These are phyloP conservation scores for Orchesella cincta DNA, from an alignment of 1,140 invertebrate species.

Conservation along the genomic window DNA sequence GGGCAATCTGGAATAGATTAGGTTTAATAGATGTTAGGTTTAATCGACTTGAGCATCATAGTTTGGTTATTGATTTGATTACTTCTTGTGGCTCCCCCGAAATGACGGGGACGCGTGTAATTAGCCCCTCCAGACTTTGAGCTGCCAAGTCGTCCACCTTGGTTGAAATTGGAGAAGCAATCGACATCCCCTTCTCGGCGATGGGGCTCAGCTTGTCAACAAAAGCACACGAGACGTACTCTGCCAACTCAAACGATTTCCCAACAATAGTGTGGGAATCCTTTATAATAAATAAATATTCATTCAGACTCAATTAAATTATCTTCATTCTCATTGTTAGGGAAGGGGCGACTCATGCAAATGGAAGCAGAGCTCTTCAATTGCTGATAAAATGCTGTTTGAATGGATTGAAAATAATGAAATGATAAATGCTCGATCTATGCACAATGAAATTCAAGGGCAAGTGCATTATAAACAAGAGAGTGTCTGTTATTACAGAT, in stretches of 20 bases:
- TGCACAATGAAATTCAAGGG: too few species aligned
- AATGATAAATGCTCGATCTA: too few species aligned
- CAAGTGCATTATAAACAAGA: too few species aligned
- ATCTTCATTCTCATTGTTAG: too few species aligned
- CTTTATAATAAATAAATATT: neutral
- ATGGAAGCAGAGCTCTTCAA: too few species aligned
- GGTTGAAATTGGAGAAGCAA: slow-evolving; percentile 15
- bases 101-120: slow-evolving; percentile 41
- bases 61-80: too few species aligned
- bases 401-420: too few species aligned
- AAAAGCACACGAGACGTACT: slow-evolving; percentile 1
- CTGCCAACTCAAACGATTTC: slow-evolving; percentile 23
- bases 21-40: neutral
- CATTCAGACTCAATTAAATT: too few species aligned
- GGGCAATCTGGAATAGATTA: neutral
- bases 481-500: too few species aligned
- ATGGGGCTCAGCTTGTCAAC: slow-evolving; percentile 25
- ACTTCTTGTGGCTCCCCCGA: slow-evolving; percentile 47
- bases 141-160: slow-evolving; percentile 44
- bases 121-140: slow-evolving; percentile 40
- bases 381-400: too few species aligned
- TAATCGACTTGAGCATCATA: neutral
- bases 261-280: slow-evolving; percentile 30
- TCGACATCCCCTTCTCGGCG: slow-evolving; percentile 30
- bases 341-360: too few species aligned